A percentile compares a stretch with the other conserved stretches of the same genome.
Evolutionary conservation across 1,140 invertebrate species (phyloP).

Genomic region (Pteromalus puparum): DNA sequence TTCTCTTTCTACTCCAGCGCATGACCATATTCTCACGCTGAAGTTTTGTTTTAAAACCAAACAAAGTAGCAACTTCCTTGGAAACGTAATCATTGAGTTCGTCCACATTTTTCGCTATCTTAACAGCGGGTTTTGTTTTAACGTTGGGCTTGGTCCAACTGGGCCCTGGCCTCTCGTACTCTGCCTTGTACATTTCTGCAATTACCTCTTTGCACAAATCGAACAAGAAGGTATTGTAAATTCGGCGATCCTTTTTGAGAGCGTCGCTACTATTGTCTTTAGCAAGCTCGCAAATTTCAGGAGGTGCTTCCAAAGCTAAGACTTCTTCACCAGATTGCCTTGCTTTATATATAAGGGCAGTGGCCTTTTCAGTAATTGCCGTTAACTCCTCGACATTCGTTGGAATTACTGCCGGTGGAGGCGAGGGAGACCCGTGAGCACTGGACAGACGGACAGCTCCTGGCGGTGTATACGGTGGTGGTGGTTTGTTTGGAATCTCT

Average conservation of each 20-base stretch:
- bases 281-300: conserved; percentile 67
- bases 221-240: conserved; percentile 78
- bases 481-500: conserved; percentile 84
- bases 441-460: conserved; percentile 62
- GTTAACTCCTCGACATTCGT: conserved; percentile 73
- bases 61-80: conserved; percentile 76
- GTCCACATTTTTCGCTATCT: conserved; percentile 69
- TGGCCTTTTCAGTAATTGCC: conserved; percentile 71
- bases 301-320: conserved; percentile 66
- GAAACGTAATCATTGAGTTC: conserved; percentile 75
- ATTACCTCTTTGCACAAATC: conserved; percentile 81
- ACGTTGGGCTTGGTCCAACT: conserved; percentile 77
- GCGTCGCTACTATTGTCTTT: conserved; percentile 69
- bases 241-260: conserved; percentile 63
- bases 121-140: conserved; percentile 68
- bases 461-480: conserved; percentile 82
- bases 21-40: conserved; percentile 79
- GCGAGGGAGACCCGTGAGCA: conserved; percentile 61
- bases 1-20: conserved; percentile 81
- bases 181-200: conserved; percentile 73
- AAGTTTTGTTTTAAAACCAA: conserved; percentile 77
- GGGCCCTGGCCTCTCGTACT: conserved; percentile 72
- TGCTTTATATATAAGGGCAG: conserved; percentile 71
- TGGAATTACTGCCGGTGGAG: conserved; percentile 71
- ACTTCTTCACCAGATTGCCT: conserved; percentile 70